phyloP scores from a whole-genome alignment of 2,888 invertebrate genomes.

The Muschampia plurimacula region DNA sequence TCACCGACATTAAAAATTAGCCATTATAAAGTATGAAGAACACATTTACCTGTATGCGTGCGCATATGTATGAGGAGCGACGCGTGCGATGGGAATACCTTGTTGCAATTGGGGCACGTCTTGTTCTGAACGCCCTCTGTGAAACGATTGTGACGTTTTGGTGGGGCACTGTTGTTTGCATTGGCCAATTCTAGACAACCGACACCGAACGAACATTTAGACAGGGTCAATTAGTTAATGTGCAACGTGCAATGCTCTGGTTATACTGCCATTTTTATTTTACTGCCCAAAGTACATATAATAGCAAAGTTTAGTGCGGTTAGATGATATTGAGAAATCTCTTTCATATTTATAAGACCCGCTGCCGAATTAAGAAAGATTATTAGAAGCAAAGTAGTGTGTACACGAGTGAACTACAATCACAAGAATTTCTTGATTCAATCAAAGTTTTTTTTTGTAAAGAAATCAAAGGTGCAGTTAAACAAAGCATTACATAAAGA shows the following conservation, averaged over 20 bases:
- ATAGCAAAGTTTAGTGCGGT: background rate
- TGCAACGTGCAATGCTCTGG: conserved; percentile 48
- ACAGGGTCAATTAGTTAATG: conserved; percentile 51
- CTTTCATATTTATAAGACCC: too few species aligned
- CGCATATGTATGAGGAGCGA: conserved; percentile 92
- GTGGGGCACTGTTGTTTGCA: conserved; percentile 90
- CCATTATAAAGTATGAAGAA: too few species aligned
- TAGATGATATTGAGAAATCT: too few species aligned
- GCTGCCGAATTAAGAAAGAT: background rate
- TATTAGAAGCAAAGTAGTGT: background rate
- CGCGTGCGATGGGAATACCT: conserved; percentile 91
- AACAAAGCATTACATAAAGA: conserved; percentile 61
- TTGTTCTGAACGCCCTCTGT: conserved; percentile 86
- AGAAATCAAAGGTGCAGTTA: conserved; percentile 42
- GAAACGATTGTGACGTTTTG: conserved; percentile 87
- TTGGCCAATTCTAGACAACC: conserved; percentile 90
- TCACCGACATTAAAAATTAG: too few species aligned
- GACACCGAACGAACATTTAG: conserved; percentile 78
- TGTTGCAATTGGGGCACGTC: conserved; percentile 89
- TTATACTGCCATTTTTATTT: conserved; percentile 29
- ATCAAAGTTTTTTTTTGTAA: background rate
- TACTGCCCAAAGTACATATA: background rate
- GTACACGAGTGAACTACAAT: background rate
- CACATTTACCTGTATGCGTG: conserved; percentile 87
- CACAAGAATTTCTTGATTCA: background rate